Base-by-base conservation (phyloP, 2,797 vertebrate species). In the Leptoclinus maculatus region DNA sequence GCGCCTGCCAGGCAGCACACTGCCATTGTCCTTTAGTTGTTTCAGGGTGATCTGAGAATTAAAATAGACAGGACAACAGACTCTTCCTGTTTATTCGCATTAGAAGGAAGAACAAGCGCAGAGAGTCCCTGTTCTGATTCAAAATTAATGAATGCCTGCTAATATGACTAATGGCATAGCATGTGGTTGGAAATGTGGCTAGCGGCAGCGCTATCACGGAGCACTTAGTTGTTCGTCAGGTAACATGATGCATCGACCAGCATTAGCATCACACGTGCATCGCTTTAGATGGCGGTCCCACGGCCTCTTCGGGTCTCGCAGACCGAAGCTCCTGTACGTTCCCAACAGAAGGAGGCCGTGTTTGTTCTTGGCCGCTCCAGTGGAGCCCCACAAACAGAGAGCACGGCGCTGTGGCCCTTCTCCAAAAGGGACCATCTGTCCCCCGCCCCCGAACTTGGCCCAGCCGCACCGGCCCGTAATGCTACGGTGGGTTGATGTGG, bases 371-470 rank as follows among this genome's bases (percentile, higher is more conserved):
- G 93, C 91, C 83, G 77, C 86, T 89, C 84, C 82, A 80, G 80
- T 23, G 71, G 81, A 92, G 87, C 83, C 89, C 90, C 87, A 43
- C 70, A 82, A 89, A 85, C 88, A 88, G 72, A 82, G 88, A 89
- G 79, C 78, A 69, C 92, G 90, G 89, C 76, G 90, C 80, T 38
- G 86, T 93, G 92, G 93, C 92, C 85, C 72, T 70, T 85, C 84
- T 94, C 94, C 94, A 95, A 93, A 91, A 87, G 67, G 87, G 82
- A 90, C 94, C 94, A 95, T 95, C 94, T 95, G 94, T 92, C 89
- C 84, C 39, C 39, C 19, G 77, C 63, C 19, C 76, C 65, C 54
- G 66, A 88, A 89, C 82, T 85, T 79, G 89, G 85, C 84, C 89
- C 41, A 43, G 79, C 79, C 79, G 76, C 83, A 57, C 82, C 57